A percentile compares a stretch with the other conserved stretches of the same genome.
Evolutionary conservation across 2,113 vertebrate genomes (phyloP).

Genomic region (Myotis davidii): DNA sequence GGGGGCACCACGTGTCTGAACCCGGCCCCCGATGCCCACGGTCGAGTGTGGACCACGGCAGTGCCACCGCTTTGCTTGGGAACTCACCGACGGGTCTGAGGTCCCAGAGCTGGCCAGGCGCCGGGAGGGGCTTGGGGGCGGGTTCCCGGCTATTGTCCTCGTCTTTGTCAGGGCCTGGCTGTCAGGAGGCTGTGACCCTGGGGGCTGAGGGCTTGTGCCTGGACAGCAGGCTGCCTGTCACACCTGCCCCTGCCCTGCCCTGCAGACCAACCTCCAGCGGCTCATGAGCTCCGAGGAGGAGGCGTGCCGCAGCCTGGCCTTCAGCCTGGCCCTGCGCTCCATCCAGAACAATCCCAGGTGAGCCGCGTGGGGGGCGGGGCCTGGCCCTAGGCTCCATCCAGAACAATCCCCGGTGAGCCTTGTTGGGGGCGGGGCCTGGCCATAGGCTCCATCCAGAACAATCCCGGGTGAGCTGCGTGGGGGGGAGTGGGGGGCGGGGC

Average conservation of each 20-base stretch:
- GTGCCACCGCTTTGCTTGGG: background rate
- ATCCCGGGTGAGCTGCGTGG: slow-evolving; percentile 88
- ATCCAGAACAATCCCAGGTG: slow-evolving; percentile 97
- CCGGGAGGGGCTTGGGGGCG: background rate
- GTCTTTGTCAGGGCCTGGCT: background rate
- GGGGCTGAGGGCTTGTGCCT: background rate
- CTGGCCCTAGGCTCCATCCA: slow-evolving; percentile 83
- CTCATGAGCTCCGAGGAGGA: slow-evolving; percentile 96
- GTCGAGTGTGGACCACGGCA: accelerated
- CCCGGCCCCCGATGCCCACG: too few species aligned
- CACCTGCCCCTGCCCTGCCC: background rate
- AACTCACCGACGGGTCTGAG: accelerated
- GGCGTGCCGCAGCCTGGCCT: slow-evolving; percentile 94
- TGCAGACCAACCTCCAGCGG: slow-evolving; percentile 94
- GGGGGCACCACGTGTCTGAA: accelerated
- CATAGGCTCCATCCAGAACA: too few species aligned
- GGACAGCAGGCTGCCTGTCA: background rate
- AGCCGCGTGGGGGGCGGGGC: background rate
- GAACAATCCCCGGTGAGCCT: slow-evolving; percentile 92
- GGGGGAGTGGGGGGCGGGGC: accelerated
- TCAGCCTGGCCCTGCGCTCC: slow-evolving; percentile 94
- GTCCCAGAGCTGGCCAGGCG: accelerated
- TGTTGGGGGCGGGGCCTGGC: too few species aligned
- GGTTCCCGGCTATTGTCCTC: background rate
- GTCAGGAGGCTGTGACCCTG: background rate